phyloP scores from a whole-genome alignment of 2,888 invertebrate species.

The Melanchra persicariae region DNA sequence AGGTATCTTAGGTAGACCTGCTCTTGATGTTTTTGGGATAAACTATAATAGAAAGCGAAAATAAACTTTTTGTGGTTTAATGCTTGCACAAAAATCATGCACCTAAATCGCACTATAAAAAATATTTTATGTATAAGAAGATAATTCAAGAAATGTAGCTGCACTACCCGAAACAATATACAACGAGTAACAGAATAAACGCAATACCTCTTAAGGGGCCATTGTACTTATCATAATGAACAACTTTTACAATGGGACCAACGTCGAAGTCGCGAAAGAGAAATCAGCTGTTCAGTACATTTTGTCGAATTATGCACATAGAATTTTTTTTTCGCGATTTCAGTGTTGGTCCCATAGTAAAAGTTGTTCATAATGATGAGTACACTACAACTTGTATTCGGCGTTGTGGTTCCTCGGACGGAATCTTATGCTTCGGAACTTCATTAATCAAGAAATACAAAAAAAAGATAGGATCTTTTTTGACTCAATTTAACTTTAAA shows the following conservation, averaged over 20 bases:
- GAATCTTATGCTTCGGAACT: neutral
- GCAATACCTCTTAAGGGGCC: too few species aligned
- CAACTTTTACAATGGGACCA: too few species aligned
- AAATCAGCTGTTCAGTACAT: too few species aligned
- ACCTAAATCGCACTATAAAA: neutral
- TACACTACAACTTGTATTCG: too few species aligned
- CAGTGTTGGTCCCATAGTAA: too few species aligned
- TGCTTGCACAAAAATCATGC: neutral
- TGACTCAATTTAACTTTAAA: neutral
- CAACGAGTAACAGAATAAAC: too few species aligned
- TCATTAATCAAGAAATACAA: neutral
- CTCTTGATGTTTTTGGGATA: neutral
- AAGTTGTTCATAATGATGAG: too few species aligned
- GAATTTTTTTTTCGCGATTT: too few species aligned
- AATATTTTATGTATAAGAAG: neutral
- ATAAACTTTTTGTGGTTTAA: neutral
- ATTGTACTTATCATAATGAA: too few species aligned
- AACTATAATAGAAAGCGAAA: neutral
- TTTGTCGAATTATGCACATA: too few species aligned
- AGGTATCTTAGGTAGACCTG: neutral
- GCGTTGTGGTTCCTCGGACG: too few species aligned
- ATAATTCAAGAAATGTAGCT: neutral
- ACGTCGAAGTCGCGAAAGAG: too few species aligned
- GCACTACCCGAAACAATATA: neutral
- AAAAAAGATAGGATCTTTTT: neutral